These are phyloP conservation scores for Frankliniella intonsa DNA, from an alignment of 2,888 invertebrate species.

Conservation along the genomic window DNA sequence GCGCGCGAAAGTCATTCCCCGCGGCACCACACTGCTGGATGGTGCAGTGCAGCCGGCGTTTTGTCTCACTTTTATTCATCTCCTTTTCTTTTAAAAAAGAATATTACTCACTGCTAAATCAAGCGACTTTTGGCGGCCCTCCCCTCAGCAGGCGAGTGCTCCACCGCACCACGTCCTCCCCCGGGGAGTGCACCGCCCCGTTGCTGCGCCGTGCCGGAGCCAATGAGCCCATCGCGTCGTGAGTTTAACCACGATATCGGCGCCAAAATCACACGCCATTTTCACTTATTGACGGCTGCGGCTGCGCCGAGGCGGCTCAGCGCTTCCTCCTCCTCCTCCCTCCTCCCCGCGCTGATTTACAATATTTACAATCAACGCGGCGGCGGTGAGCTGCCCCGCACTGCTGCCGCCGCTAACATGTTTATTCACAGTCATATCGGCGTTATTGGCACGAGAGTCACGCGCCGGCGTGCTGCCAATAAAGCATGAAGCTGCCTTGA, in stretches of 20 bases:
- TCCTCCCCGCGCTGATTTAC: neutral
- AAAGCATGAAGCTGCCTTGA: no score
- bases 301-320: neutral
- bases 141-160: no score
- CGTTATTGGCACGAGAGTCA: neutral
- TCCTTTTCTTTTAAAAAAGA: no score
- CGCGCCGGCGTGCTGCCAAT: no score
- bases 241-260: neutral
- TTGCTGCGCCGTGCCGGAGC: neutral
- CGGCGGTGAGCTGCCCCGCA: no score
- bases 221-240: neutral
- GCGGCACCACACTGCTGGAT: neutral
- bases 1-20: neutral
- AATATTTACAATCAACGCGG: neutral
- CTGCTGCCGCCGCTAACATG: neutral
- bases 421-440: conserved; percentile 1
- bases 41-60: neutral
- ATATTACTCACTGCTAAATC: no score
- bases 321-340: neutral
- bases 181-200: neutral
- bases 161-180: no score
- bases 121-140: no score
- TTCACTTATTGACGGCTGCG: conserved; percentile 6
- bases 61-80: no score
- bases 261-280: neutral